Conservation (phyloP, 37 sponge, comb jelly and placozoan species). For the Bolinopsis microptera region DNA sequence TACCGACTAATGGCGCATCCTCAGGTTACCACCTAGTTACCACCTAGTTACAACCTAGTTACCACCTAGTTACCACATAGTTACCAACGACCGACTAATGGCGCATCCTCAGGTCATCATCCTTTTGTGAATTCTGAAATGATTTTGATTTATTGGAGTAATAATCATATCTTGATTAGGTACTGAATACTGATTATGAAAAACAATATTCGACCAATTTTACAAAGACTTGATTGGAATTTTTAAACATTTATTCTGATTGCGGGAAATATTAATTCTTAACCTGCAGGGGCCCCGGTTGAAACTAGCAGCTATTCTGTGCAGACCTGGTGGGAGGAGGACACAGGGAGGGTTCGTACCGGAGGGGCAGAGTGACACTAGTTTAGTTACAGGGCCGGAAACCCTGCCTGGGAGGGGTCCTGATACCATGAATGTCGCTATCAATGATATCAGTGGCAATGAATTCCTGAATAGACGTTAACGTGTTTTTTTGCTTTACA, state of each 20-base stretch:
- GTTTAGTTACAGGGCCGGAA: not conserved
- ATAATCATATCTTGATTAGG: too few species aligned
- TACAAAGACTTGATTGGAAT: too few species aligned
- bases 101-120: not conserved
- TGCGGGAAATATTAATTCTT: too few species aligned
- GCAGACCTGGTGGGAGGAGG: not conserved
- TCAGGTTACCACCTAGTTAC: too few species aligned
- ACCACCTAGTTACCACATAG: too few species aligned
- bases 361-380: not conserved
- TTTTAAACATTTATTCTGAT: too few species aligned
- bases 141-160: too few species aligned
- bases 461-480: not conserved
- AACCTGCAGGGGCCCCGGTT: not conserved
- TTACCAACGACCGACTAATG: not conserved
- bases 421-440: not conserved
- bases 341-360: constrained; percentile 8
- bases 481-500: too few species aligned
- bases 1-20: not conserved
- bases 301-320: not conserved
- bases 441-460: not conserved
- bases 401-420: not conserved
- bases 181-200: too few species aligned
- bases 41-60: too few species aligned
- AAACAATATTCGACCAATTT: too few species aligned
- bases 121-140: too few species aligned